phyloP scores from a whole-genome alignment of 2,888 invertebrate genomes.

The Cantharis rustica region DNA sequence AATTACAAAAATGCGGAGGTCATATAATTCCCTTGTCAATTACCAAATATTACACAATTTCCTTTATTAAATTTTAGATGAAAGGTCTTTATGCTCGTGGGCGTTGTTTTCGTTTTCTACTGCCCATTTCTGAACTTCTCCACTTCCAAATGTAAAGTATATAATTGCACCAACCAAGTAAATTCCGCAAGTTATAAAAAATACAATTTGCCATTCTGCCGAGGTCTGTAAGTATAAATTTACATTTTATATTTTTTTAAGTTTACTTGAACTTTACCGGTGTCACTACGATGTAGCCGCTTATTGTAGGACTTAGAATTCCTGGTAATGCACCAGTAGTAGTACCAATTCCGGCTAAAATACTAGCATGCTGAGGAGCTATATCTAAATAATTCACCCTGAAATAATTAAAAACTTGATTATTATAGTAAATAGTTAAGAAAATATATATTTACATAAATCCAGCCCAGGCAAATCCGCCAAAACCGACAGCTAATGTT shows the following conservation, averaged over 20 bases:
- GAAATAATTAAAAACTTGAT: slow-evolving; percentile 36
- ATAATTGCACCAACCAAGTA: slow-evolving; percentile 81
- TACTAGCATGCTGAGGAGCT: slow-evolving; percentile 89
- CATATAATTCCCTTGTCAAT: no score
- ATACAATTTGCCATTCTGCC: slow-evolving; percentile 81
- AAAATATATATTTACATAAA: slow-evolving; percentile 66
- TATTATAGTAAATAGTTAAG: neutral
- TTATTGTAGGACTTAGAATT: slow-evolving; percentile 82
- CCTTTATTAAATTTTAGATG: no score
- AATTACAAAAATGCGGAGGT: no score
- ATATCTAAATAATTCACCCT: slow-evolving; percentile 87
- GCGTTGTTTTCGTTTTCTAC: slow-evolving; percentile 46
- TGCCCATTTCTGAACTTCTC: slow-evolving; percentile 84
- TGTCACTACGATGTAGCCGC: slow-evolving; percentile 76
- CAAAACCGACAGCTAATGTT: slow-evolving; percentile 86
- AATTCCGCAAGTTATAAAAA: slow-evolving; percentile 81
- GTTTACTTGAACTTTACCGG: slow-evolving; percentile 56
- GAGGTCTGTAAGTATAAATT: slow-evolving; percentile 37
- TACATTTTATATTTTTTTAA: no score
- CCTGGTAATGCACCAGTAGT: slow-evolving; percentile 91
- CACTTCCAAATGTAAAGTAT: slow-evolving; percentile 81
- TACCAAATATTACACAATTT: no score
- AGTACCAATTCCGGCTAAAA: slow-evolving; percentile 90
- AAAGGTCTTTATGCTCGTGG: no score
- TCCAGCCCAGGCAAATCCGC: slow-evolving; percentile 93